Conservation (phyloP, 1,140 invertebrate species). For the Semibalanus balanoides region DNA sequence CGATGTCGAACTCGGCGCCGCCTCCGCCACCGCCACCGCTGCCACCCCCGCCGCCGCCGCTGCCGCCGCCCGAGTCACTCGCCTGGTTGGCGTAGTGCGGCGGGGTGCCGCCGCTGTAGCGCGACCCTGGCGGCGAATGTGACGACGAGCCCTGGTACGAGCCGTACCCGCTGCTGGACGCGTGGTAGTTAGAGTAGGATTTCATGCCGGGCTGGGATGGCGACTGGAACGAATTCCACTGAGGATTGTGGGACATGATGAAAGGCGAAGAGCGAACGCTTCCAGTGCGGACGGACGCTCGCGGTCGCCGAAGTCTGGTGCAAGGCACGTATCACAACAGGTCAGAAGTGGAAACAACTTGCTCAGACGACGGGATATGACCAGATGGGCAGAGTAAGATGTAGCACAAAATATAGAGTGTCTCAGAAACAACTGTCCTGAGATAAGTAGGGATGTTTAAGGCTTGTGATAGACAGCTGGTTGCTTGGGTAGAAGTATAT, state of each 20-base stretch:
- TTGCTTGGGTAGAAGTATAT: neutral
- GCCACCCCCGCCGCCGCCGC: neutral
- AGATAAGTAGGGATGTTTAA: neutral
- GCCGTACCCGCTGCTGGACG: neutral
- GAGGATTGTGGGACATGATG: conserved; percentile 5
- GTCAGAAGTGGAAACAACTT: neutral
- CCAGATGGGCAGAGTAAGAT: no score
- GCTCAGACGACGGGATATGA: no score
- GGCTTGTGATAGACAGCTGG: neutral
- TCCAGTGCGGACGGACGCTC: neutral
- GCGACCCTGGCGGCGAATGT: neutral
- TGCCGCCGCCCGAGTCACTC: neutral
- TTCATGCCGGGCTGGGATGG: neutral
- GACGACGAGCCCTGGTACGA: neutral
- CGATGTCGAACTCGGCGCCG: conserved; percentile 1
- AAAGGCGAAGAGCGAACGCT: neutral
- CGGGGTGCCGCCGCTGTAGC: neutral
- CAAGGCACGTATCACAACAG: neutral
- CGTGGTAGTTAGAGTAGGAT: neutral
- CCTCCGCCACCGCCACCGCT: neutral
- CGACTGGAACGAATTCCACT: conserved; percentile 2
- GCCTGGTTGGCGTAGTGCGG: neutral
- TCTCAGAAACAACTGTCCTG: neutral
- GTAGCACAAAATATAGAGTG: neutral
- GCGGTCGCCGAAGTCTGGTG: neutral